Conservation (phyloP, 2,797 vertebrate genomes). For the Ispidina lecontei region DNA sequence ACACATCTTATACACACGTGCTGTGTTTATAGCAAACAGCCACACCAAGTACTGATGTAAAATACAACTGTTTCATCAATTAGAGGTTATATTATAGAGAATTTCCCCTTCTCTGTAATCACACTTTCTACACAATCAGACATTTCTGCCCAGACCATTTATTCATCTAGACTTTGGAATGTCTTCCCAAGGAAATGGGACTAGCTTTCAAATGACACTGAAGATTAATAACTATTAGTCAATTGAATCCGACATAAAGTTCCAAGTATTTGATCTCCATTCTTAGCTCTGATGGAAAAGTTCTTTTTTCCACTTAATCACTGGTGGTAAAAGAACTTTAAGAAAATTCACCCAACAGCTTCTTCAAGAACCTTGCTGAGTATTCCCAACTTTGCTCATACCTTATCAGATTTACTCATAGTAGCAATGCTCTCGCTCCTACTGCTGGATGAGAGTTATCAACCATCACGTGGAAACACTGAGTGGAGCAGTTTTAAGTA, state of each 20-base stretch:
- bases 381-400: background rate
- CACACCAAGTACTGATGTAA: background rate
- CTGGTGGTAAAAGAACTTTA: background rate
- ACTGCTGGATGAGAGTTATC: background rate
- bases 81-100: background rate
- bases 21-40: background rate
- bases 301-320: background rate
- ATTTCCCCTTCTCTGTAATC: background rate
- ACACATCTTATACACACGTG: background rate
- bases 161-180: background rate
- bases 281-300: background rate
- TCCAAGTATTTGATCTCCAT: background rate
- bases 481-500: background rate
- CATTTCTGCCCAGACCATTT: background rate
- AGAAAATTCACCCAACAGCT: background rate
- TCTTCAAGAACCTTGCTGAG: background rate
- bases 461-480: background rate
- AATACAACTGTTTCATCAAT: background rate
- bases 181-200: background rate
- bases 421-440: background rate
- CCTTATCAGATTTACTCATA: background rate
- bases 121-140: background rate
- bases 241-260: background rate
- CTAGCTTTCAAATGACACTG: background rate
- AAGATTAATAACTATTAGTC: constrained; percentile 16